Conservation (phyloP, 2,888 invertebrate species). For the Netelia inedita region DNA sequence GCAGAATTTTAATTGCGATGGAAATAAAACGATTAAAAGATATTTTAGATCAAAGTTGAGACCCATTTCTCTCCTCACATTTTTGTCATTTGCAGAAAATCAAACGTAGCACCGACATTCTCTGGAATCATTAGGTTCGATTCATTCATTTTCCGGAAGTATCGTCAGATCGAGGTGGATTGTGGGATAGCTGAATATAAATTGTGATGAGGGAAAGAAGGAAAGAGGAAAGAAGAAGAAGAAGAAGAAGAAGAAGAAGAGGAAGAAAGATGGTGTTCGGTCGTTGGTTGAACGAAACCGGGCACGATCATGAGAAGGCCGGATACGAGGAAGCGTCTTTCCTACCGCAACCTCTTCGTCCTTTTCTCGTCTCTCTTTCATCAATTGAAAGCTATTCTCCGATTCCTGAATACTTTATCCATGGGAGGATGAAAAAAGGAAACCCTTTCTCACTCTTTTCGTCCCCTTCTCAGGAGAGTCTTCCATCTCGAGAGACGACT, state of each 20-base stretch:
- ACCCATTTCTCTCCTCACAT: too few species aligned
- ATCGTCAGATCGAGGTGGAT: background rate
- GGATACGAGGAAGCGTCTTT: slow-evolving; percentile 19
- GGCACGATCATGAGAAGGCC: slow-evolving; percentile 14
- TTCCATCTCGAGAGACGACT: background rate
- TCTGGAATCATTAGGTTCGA: background rate
- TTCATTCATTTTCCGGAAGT: background rate
- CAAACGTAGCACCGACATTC: background rate
- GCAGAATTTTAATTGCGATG: too few species aligned
- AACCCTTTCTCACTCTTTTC: slow-evolving; percentile 4
- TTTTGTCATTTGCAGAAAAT: too few species aligned
- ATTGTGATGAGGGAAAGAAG: background rate
- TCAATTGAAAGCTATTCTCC: slow-evolving; percentile 37
- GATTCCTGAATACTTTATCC: slow-evolving; percentile 47
- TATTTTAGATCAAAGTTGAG: too few species aligned
- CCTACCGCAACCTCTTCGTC: background rate
- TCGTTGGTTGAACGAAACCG: slow-evolving; percentile 28
- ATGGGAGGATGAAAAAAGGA: background rate
- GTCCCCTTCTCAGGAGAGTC: background rate
- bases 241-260: background rate
- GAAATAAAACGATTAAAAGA: too few species aligned
- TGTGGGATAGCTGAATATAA: background rate
- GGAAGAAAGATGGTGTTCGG: slow-evolving; percentile 19
- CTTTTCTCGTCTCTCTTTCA: slow-evolving; percentile 23
- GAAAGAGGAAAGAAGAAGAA: background rate